Evolutionary conservation across 2,797 vertebrate species (phyloP), one percentile per base, ranked within the genome.

Genomic region (Cossypha heuglini): DNA sequence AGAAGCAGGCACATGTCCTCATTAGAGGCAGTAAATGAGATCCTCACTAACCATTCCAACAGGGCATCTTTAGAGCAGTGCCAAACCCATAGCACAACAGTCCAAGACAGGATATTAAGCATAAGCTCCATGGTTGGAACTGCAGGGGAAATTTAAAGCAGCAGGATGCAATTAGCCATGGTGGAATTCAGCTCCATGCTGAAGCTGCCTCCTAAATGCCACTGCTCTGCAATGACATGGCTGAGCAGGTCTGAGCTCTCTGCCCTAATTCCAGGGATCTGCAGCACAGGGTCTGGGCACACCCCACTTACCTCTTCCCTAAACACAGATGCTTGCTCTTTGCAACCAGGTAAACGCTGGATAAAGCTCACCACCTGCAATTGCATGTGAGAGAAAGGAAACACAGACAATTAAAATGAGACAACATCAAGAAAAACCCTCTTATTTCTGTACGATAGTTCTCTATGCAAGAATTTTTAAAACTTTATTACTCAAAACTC

Each of bases 281-380:
- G 52, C 42, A 16, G 72, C 42, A 52, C 43, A 38, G 69, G 40
- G 20, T 1, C 17, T 17, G 37, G 54, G 46, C 42, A 54, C 29
- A 26, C 25, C 45, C 38, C 16, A 85, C 98, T 98, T 97, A 99
- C 99, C 98, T 99, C 98, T 21, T 99, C 98, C 97, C 97, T 98
- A 97, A 99, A 99, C 80, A 98, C 98, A 64, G 98, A 98, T 0
- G 98, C 99, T 86, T 98, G 98, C 5, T 99, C 98, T 88, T 98
- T 98, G 94, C 99, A 99, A 37, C 99, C 99, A 10, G 99, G 98
- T 9, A 99, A 98, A 68, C 98, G 98, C 90, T 99, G 98, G 33
- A 99, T 96, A 67, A 99, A 99, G 81, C 97, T 98, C 33, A 98
- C 98, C 84, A 99, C 99, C 99, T 99, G 94, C 13, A 69, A 80